Conservation (phyloP, 1,140 invertebrate species). For the Stegodyphus mimosarum region DNA sequence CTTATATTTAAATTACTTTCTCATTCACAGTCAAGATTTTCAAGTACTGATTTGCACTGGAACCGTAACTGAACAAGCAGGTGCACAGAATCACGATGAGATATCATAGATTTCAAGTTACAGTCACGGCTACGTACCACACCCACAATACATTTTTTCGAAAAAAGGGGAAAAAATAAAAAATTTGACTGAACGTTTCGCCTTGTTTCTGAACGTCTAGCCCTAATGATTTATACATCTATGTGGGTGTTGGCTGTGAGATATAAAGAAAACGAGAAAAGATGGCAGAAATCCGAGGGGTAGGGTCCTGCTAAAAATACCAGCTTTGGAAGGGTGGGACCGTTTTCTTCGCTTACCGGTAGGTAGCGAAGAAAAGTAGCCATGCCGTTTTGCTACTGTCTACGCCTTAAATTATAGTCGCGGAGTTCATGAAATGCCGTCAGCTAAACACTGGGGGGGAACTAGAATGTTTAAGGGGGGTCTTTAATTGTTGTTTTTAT, state of each 20-base stretch:
- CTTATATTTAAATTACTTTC: neutral
- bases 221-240: slow-evolving; percentile 33
- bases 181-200: neutral
- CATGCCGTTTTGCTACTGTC: slow-evolving; percentile 39
- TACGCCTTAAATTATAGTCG: slow-evolving; percentile 17
- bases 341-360: neutral
- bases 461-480: neutral
- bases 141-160: slow-evolving; percentile 26
- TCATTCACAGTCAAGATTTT: neutral
- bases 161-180: neutral
- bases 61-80: too few species aligned
- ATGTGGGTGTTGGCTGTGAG: slow-evolving; percentile 46
- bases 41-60: neutral
- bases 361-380: slow-evolving; percentile 18
- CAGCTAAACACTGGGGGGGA: neutral
- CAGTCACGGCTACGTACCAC: slow-evolving; percentile 25
- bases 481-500: slow-evolving; percentile 54
- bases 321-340: slow-evolving; percentile 8
- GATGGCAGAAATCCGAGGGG: neutral
- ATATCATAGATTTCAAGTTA: neutral
- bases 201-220: slow-evolving; percentile 8
- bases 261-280: neutral
- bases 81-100: slow-evolving; percentile 10
- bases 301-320: slow-evolving; percentile 19
- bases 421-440: neutral